phyloP scores from a whole-genome alignment of 1,140 invertebrate genomes.

The Radopholus similis region DNA sequence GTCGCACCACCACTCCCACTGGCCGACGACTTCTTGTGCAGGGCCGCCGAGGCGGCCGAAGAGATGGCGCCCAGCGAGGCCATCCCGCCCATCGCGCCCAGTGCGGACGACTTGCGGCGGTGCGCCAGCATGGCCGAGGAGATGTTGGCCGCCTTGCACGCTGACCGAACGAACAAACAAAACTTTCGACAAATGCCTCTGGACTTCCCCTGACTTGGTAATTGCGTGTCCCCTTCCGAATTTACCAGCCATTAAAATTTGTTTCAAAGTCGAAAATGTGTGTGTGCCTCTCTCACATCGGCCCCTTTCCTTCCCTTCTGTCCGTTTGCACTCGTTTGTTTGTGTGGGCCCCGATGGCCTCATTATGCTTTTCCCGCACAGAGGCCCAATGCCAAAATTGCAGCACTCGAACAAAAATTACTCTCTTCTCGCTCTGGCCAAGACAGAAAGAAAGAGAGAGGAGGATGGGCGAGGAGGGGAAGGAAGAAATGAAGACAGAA shows the following conservation, averaged over 20 bases:
- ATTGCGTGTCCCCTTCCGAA: too few species aligned
- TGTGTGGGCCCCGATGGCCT: neutral
- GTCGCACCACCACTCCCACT: neutral
- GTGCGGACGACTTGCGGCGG: conserved; percentile 33
- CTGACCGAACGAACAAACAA: conserved; percentile 23
- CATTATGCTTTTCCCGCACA: too few species aligned
- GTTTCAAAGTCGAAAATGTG: too few species aligned
- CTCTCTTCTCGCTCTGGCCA: too few species aligned
- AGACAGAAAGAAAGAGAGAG: too few species aligned
- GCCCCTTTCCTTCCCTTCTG: neutral
- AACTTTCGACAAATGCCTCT: conserved; percentile 4
- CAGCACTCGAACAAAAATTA: neutral
- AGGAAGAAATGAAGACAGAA: too few species aligned
- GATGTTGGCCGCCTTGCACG: conserved; percentile 43
- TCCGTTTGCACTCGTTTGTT: neutral
- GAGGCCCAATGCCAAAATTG: neutral
- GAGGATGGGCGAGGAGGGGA: too few species aligned
- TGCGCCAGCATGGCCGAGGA: conserved; percentile 44
- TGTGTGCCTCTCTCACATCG: neutral
- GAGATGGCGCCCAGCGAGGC: conserved; percentile 14
- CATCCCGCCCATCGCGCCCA: neutral
- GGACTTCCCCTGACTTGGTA: conserved; percentile 2
- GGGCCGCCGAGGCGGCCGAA: neutral
- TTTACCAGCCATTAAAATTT: too few species aligned
- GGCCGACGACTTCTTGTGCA: conserved; percentile 10